These are phyloP conservation scores for Ranitomeya imitator DNA, from an alignment of 2,113 vertebrate species.

Conservation along the genomic window DNA sequence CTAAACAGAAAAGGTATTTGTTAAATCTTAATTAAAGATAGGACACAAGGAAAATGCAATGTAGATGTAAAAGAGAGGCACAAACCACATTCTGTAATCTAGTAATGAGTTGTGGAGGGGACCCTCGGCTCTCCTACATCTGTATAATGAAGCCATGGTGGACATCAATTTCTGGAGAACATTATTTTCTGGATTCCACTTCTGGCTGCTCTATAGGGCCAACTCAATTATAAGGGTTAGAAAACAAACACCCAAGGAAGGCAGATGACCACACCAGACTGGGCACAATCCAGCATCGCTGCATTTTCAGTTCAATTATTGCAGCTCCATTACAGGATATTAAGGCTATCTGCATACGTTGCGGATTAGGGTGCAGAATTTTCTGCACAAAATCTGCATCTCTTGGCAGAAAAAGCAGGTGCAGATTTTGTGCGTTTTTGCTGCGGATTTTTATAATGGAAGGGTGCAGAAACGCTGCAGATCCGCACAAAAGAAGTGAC, in stretches of 20 bases:
- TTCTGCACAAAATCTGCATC: too few relatives aligned
- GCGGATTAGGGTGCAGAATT: too few relatives aligned
- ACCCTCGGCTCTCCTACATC: not conserved
- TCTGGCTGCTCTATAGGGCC: not conserved
- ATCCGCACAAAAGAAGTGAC: too few relatives aligned
- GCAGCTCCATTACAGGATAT: not conserved
- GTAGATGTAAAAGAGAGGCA: not conserved
- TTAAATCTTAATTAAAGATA: not conserved
- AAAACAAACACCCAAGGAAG: not conserved
- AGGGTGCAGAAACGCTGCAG: too few relatives aligned
- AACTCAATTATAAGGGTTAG: not conserved
- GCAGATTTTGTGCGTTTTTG: too few relatives aligned
- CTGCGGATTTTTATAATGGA: too few relatives aligned
- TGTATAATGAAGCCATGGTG: not conserved
- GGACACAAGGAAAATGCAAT: not conserved
- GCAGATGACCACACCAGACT: not conserved
- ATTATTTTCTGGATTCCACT: not conserved
- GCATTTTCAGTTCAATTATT: not conserved
- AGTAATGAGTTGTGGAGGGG: too few relatives aligned
- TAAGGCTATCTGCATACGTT: not conserved
- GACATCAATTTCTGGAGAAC: not conserved
- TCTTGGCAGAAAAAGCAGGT: not conserved
- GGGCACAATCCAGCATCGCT: not conserved
- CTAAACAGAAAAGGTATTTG: not conserved
- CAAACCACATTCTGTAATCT: too few relatives aligned